Evolutionary conservation across 1,140 invertebrate genomes (phyloP), one percentile per base, ranked within the genome.

Genomic region (Lepidostoma basale): DNA sequence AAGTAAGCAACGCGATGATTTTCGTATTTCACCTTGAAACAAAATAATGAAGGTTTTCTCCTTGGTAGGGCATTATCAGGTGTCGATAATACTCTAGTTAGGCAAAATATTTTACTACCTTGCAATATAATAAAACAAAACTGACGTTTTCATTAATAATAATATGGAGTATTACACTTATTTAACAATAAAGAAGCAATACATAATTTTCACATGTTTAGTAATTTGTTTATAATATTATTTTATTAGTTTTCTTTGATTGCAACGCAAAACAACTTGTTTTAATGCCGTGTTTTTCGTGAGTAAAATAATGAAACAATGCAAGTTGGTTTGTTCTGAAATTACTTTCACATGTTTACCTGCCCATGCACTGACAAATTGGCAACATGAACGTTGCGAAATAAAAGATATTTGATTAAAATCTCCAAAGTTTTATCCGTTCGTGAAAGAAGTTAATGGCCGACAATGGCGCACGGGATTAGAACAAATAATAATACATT

Each of bases 381-480:
- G 60, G 40, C 12, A 20, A 62, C 60, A 30, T 47, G 59, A 62
- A 44, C 23, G 16, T 49, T 47, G 33, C 16, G 36, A 60, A 42
- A 62, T 47, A 47, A 39, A 33, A 62, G 60, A 47, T 42, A 47
- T 62, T 33, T 62, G 42, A 62, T 62, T 62, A 26, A 36, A 47
- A 62, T 62, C 60, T 47, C 10, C 25, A 62, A 62, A 62, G 25
- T 62, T 60, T 60, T 62, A 45, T 47, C 42, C 39, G 26, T 45
- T 47, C 60, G 60, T 49, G 44, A 47, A 49, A 30, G 60, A 45
- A 47, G 40, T n/a, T 45, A 47, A 62, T 47, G 42, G 23, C 5
- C 22, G 1, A 20, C 33, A 10, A 42, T 42, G 4, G 56, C 36
- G 56, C 39, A 60, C 56, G 56, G 16, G 22, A 42, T 14, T 42